These are phyloP conservation scores for Slavum lentiscoides DNA, from an alignment of 2,888 invertebrate genomes.

Conservation along the genomic window DNA sequence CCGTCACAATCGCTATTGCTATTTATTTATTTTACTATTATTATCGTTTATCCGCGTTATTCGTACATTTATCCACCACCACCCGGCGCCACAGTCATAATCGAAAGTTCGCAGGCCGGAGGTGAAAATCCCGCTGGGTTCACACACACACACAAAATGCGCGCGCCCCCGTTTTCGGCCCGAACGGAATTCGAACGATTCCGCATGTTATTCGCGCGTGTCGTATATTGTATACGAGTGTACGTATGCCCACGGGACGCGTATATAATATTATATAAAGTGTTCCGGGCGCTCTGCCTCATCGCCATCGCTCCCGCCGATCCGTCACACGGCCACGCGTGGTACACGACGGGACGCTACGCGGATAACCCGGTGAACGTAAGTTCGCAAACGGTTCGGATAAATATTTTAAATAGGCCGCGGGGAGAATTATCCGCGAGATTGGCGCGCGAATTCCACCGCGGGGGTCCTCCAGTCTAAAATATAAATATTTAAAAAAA, in stretches of 20 bases:
- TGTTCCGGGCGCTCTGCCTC: neutral
- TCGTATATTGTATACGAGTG: too few species aligned
- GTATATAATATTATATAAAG: too few species aligned
- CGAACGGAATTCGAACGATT: constrained; percentile 33
- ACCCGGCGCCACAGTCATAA: neutral
- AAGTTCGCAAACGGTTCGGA: neutral
- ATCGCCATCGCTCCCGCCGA: too few species aligned
- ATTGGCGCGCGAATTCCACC: too few species aligned
- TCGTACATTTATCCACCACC: neutral
- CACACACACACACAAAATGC: neutral
- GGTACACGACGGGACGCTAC: neutral
- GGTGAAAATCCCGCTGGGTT: constrained; percentile 7
- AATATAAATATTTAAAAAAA: too few species aligned
- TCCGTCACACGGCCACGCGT: too few species aligned
- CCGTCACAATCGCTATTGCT: too few species aligned
- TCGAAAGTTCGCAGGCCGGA: neutral
- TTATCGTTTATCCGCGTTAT: too few species aligned
- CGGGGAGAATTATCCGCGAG: neutral
- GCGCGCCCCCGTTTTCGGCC: neutral
- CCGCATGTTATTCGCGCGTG: constrained; percentile 12
- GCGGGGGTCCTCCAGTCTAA: too few species aligned
- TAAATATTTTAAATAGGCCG: neutral
- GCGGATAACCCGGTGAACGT: neutral
- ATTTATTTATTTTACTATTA: too few species aligned
- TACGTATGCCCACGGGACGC: neutral